A percentile compares a stretch with the other conserved stretches of the same genome.
These are phyloP conservation scores for Macrochelys suwanniensis DNA, from an alignment of 2,797 vertebrate genomes.

Conservation along the genomic window DNA sequence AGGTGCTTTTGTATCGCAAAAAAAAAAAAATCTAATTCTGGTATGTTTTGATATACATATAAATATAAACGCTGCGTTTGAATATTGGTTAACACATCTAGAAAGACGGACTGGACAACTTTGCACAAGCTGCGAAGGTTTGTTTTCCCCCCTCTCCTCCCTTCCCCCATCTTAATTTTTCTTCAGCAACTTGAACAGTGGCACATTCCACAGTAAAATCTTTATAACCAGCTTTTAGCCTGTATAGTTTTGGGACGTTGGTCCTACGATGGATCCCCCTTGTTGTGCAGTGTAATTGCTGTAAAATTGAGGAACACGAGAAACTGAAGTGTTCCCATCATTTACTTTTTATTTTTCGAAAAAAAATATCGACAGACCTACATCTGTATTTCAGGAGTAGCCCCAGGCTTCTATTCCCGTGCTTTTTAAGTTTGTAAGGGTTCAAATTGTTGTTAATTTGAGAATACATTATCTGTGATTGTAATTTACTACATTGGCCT, in stretches of 20 bases:
- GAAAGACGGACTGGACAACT: not conserved
- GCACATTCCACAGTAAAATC: not conserved
- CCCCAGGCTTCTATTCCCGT: not conserved
- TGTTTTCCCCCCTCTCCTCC: not conserved
- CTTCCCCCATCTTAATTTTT: not conserved
- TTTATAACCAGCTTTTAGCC: not conserved
- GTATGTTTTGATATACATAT: not conserved
- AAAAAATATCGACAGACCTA: not conserved
- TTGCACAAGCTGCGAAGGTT: not conserved
- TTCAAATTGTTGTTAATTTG: not conserved
- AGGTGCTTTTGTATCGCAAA: not conserved
- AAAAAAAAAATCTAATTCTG: not conserved
- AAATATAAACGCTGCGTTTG: not conserved
- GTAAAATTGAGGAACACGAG: not conserved
- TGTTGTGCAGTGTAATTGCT: not conserved
- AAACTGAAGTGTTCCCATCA: not conserved
- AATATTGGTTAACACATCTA: not conserved
- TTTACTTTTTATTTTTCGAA: not conserved
- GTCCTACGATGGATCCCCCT: not conserved
- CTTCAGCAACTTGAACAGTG: not conserved
- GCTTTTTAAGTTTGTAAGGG: not conserved
- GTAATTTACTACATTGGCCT: not conserved
- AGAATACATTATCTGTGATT: not conserved
- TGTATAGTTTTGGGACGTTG: rapidly evolving
- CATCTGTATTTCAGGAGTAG: not conserved